These are phyloP conservation scores for Gnathonemus longibarbis DNA, from an alignment of 2,113 vertebrate species.

Conservation along the genomic window DNA sequence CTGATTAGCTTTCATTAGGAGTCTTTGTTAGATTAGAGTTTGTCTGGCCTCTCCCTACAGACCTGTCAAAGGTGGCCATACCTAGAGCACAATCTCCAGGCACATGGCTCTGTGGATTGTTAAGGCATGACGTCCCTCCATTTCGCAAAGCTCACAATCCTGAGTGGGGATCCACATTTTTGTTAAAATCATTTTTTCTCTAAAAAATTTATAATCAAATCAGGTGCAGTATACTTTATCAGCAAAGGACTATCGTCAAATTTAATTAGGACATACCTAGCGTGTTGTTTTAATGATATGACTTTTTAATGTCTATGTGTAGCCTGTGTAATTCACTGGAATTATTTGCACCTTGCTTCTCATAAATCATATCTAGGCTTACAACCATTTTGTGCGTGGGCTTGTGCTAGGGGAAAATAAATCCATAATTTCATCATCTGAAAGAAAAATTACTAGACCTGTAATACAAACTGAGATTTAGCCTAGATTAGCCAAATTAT, in stretches of 20 bases:
- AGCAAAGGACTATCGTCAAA: background rate
- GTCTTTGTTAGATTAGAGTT: background rate
- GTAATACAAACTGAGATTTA: background rate
- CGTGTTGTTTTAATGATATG: background rate
- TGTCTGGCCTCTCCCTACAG: background rate
- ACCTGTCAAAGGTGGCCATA: background rate
- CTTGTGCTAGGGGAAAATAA: background rate
- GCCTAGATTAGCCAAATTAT: background rate
- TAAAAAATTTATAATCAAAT: background rate
- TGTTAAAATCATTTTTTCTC: no score
- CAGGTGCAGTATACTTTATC: background rate
- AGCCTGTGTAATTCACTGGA: background rate
- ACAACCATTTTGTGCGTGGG: background rate
- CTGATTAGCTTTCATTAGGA: background rate
- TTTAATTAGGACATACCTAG: background rate
- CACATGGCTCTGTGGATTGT: background rate
- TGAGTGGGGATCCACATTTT: background rate
- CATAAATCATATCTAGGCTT: background rate
- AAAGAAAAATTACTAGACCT: background rate
- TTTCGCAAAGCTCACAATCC: background rate
- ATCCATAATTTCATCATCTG: background rate
- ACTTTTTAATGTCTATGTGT: background rate
- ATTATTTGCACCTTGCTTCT: background rate
- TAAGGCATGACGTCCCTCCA: background rate
- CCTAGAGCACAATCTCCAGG: background rate